A percentile compares a stretch with the other conserved stretches of the same genome.
Conservation (phyloP, 64 coral and sea anemone genomes). For the Pachyseris speciosa region DNA sequence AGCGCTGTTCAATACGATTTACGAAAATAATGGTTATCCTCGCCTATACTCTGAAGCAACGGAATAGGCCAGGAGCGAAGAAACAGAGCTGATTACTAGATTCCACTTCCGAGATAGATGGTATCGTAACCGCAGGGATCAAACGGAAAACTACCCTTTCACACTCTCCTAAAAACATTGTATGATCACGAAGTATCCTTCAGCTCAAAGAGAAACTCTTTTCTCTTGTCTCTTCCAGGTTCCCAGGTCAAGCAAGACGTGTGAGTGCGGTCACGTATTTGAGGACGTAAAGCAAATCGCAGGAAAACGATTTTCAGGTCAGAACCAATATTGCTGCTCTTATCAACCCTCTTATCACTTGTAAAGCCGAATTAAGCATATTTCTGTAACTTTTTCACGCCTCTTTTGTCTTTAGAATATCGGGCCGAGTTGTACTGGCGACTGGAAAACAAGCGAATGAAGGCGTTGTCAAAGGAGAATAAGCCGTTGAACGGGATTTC, state of each 20-base stretch:
- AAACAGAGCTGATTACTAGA: too few relatives aligned
- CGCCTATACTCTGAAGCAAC: too few relatives aligned
- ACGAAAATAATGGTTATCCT: too few relatives aligned
- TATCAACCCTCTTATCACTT: background rate
- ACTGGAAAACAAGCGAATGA: constrained; percentile 37
- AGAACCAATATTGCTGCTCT: background rate
- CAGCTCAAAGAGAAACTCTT: too few relatives aligned
- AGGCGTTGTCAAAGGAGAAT: constrained; percentile 36
- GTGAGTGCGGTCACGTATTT: constrained; percentile 39
- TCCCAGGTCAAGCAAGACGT: constrained; percentile 36
- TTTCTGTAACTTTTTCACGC: background rate
- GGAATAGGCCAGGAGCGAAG: too few relatives aligned
- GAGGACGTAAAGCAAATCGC: constrained; percentile 40
- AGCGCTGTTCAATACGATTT: too few relatives aligned
- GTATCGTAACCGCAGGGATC: too few relatives aligned
- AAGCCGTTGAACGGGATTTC: background rate
- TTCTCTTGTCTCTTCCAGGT: background rate
- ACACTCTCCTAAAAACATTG: too few relatives aligned
- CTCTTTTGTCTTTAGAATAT: background rate
- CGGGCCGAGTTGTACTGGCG: constrained; percentile 36
- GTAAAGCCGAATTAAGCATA: background rate
- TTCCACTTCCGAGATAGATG: too few relatives aligned
- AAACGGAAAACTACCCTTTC: too few relatives aligned
- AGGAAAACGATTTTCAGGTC: constrained; percentile 44
- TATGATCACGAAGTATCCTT: too few relatives aligned